Conservation (phyloP, 2,888 invertebrate genomes). For the Dolomedes plantarius region DNA sequence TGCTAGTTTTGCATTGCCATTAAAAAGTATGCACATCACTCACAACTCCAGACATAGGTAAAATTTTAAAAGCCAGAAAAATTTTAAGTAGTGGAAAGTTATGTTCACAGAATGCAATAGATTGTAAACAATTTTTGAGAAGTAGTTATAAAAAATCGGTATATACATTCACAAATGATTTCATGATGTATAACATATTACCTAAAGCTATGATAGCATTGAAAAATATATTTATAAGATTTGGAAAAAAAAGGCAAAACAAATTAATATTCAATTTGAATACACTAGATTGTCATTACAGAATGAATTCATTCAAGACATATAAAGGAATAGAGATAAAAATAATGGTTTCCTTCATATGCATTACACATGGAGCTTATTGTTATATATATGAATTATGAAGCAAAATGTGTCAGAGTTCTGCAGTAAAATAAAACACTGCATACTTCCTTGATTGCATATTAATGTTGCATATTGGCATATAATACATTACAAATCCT, state of each 20-base stretch:
- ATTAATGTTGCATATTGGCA: no score
- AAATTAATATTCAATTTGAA: slow-evolving; percentile 54
- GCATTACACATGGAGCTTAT: slow-evolving; percentile 22
- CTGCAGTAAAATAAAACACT: no score
- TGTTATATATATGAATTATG: neutral
- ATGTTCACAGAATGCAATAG: slow-evolving; percentile 36
- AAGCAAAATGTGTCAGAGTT: neutral
- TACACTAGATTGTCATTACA: slow-evolving; percentile 55
- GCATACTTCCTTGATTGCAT: no score
- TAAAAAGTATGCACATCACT: slow-evolving; percentile 40
- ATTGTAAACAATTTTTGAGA: slow-evolving; percentile 39
- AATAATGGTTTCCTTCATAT: slow-evolving; percentile 2
- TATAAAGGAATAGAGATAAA: slow-evolving; percentile 30
- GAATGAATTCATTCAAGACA: slow-evolving; percentile 54
- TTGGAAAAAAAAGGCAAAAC: slow-evolving; percentile 44
- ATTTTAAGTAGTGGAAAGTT: slow-evolving; percentile 44
- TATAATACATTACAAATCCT: no score
- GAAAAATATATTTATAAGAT: slow-evolving; percentile 64
- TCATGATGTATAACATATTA: slow-evolving; percentile 38
- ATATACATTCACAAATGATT: slow-evolving; percentile 50
- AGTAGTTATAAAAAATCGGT: slow-evolving; percentile 58
- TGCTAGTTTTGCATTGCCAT: slow-evolving; percentile 26
- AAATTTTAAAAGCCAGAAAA: slow-evolving; percentile 49
- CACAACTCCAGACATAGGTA: slow-evolving; percentile 22
- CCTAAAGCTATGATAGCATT: slow-evolving; percentile 41